Evolutionary conservation across 2,113 vertebrate species (phyloP).

Genomic region (Vanacampus margaritifer): DNA sequence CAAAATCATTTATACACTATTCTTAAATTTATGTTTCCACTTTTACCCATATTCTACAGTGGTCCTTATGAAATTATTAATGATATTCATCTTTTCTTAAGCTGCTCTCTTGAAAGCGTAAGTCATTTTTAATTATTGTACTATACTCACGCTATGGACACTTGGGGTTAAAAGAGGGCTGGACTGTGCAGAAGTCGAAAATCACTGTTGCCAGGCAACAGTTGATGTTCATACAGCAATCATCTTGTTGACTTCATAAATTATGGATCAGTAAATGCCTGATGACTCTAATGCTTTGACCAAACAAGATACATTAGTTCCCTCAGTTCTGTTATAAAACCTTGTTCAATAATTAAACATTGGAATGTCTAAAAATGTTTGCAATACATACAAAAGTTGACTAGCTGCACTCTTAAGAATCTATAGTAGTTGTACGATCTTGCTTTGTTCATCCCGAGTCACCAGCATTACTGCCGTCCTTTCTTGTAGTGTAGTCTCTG

Average conservation of each 20-base stretch:
- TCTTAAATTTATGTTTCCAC: neutral
- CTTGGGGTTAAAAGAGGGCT: conserved; percentile 22
- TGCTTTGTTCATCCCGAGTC: neutral
- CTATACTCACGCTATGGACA: conserved; percentile 14
- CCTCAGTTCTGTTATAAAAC: conserved; percentile 1
- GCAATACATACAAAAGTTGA: neutral
- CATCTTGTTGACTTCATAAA: conserved; percentile 42
- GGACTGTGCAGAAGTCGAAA: conserved; percentile 22
- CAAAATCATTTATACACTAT: neutral
- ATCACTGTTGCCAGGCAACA: conserved; percentile 60
- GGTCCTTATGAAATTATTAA: neutral
- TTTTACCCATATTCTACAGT: neutral
- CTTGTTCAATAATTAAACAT: neutral
- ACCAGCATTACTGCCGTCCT: neutral
- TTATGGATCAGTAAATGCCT: conserved; percentile 41
- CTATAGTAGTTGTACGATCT: neutral
- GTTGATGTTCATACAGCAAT: conserved; percentile 36
- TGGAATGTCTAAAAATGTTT: neutral
- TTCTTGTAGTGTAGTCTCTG: neutral
- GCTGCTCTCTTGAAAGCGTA: conserved; percentile 31
- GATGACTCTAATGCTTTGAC: conserved; percentile 20
- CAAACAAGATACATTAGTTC: conserved; percentile 1
- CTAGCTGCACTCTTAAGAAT: neutral
- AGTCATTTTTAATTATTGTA: conserved; percentile 45
- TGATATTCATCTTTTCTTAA: conserved; percentile 12